Percentiles rank a stretch among this genome's conserved stretches.
These are phyloP conservation scores for Pseudomyrmex cubaensis DNA, from an alignment of 1,140 invertebrate genomes.

Conservation along the genomic window DNA sequence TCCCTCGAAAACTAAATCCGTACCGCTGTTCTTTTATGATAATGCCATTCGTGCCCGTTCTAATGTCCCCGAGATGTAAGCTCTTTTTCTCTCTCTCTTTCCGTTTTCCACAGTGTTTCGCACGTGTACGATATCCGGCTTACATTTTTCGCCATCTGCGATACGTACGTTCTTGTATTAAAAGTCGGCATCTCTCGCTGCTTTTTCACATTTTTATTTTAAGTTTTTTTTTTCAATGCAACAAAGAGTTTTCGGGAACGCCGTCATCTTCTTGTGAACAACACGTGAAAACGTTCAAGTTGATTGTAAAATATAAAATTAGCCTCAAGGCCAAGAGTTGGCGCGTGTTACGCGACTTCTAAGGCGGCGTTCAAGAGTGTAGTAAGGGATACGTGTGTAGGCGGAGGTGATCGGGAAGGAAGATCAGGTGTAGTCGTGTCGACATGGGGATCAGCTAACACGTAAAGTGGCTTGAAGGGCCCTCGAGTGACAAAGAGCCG, in stretches of 20 bases:
- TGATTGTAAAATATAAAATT: slow-evolving; percentile 1
- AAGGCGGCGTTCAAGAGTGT: slow-evolving; percentile 5
- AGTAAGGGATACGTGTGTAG: not conserved
- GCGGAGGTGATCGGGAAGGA: not conserved
- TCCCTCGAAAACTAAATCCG: slow-evolving; percentile 65
- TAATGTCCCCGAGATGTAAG: slow-evolving; percentile 78
- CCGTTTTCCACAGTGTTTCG: slow-evolving; percentile 30
- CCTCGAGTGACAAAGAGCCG: slow-evolving; percentile 68
- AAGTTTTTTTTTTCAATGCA: too few species aligned
- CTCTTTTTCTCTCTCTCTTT: slow-evolving; percentile 2
- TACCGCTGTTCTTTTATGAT: slow-evolving; percentile 77
- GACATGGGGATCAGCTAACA: slow-evolving; percentile 66
- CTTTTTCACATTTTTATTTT: not conserved
- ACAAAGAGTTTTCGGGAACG: too few species aligned
- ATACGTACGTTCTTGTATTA: slow-evolving; percentile 72
- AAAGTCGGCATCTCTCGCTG: slow-evolving; percentile 41
- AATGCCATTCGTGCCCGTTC: slow-evolving; percentile 68
- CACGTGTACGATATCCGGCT: slow-evolving; percentile 69
- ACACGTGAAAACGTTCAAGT: not conserved
- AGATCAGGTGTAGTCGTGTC: slow-evolving; percentile 67
- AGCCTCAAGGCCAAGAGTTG: not conserved
- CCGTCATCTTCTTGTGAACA: too few species aligned
- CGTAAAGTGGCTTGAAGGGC: slow-evolving; percentile 64
- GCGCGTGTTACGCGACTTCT: not conserved
- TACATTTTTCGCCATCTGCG: slow-evolving; percentile 63